A percentile compares a stretch with the other conserved stretches of the same genome.
Conservation (phyloP, 1,140 invertebrate species). For the Saccostrea echinata region DNA sequence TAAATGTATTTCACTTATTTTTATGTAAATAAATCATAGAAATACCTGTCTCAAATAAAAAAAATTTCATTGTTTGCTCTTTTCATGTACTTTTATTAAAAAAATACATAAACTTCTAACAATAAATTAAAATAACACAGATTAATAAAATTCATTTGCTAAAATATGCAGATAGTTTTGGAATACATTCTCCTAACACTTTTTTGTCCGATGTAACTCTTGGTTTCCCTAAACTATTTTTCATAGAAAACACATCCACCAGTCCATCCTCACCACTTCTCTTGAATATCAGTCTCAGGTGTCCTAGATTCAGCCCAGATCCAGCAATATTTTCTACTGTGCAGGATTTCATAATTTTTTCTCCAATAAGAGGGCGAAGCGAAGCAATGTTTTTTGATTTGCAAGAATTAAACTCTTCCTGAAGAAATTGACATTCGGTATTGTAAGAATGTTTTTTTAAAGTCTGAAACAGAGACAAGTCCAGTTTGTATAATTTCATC, state of each 20-base stretch:
- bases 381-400: conserved; percentile 16
- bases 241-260: background rate
- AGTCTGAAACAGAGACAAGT: background rate
- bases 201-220: background rate
- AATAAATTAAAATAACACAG: no score
- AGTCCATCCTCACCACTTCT: background rate
- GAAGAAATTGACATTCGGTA: background rate
- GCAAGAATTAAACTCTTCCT: background rate
- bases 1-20: no score
- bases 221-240: background rate
- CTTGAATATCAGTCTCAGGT: background rate
- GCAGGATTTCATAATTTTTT: background rate
- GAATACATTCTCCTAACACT: background rate
- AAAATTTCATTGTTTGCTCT: no score
- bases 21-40: no score
- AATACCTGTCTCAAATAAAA: no score
- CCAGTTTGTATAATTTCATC: background rate
- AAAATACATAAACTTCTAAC: no score
- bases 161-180: background rate
- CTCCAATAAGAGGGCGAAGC: background rate
- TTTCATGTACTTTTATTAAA: no score
- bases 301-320: background rate
- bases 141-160: no score
- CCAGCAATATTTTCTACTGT: conserved; percentile 11
- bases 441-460: background rate